These are phyloP conservation scores for Sebastiscus albofasciatus DNA, from an alignment of 2,797 vertebrate genomes.

Conservation along the genomic window DNA sequence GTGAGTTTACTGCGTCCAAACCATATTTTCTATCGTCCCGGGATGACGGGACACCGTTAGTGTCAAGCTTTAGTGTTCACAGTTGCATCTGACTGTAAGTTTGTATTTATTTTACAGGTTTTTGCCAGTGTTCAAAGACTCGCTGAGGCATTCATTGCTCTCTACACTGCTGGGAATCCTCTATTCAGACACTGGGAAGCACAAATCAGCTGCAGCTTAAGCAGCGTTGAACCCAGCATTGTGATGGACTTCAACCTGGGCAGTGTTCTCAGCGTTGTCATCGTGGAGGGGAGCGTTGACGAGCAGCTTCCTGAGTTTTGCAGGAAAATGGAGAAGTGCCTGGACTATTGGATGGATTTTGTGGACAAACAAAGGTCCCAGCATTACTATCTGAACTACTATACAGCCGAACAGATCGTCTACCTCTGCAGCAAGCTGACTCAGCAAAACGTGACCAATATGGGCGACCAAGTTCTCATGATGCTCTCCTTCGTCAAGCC, in stretches of 20 bases:
- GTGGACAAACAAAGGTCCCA: constrained; percentile 84
- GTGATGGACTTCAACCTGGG: constrained; percentile 85
- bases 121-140: constrained; percentile 92
- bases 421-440: constrained; percentile 87
- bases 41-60: too few species aligned
- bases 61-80: too few species aligned
- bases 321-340: constrained; percentile 89
- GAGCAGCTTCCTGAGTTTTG: constrained; percentile 87
- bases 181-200: constrained; percentile 91
- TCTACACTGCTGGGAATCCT: constrained; percentile 90
- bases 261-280: constrained; percentile 62
- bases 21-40: too few species aligned
- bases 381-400: constrained; percentile 94
- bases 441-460: constrained; percentile 44
- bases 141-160: constrained; percentile 88
- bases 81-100: not conserved
- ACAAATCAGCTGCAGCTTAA: constrained; percentile 80
- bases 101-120: constrained; percentile 79
- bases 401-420: constrained; percentile 94
- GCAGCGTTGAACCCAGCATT: constrained; percentile 64
- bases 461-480: constrained; percentile 85
- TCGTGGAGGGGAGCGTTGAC: constrained; percentile 76
- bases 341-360: constrained; percentile 87
- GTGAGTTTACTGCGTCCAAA: too few species aligned
- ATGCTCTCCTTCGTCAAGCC: constrained; percentile 92